Percentiles rank a stretch among this genome's conserved stretches.
Conservation (phyloP, 2,113 vertebrate species). For the Oreochromis spilurus region DNA sequence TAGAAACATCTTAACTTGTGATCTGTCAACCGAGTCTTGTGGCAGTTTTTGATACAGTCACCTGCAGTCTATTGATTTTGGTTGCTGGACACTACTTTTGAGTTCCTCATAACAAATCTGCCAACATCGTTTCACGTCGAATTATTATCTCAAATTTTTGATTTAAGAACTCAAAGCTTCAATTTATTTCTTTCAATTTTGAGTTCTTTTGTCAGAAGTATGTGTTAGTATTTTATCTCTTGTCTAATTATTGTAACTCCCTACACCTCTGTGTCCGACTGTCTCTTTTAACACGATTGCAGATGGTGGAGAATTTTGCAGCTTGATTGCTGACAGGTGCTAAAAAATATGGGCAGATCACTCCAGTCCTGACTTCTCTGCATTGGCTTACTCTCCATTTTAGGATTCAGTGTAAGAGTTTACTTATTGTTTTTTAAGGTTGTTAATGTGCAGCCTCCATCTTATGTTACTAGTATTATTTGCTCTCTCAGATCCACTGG, state of each 20-base stretch:
- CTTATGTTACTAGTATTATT: background rate
- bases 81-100: background rate
- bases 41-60: background rate
- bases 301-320: background rate
- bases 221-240: background rate
- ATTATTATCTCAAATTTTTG: background rate
- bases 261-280: background rate
- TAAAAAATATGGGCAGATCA: background rate
- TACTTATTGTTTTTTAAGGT: background rate
- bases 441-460: background rate
- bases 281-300: background rate
- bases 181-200: background rate
- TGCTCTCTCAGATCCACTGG: background rate
- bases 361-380: background rate
- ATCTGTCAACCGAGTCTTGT: background rate
- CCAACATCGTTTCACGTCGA: background rate
- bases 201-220: background rate
- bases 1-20: background rate
- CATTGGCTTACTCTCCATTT: background rate
- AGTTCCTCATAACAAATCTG: background rate
- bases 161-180: background rate
- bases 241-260: background rate
- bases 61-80: background rate
- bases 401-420: background rate
- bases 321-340: background rate